phyloP scores from a whole-genome alignment of 2,113 vertebrate species.

The Mastomys natalensis region DNA sequence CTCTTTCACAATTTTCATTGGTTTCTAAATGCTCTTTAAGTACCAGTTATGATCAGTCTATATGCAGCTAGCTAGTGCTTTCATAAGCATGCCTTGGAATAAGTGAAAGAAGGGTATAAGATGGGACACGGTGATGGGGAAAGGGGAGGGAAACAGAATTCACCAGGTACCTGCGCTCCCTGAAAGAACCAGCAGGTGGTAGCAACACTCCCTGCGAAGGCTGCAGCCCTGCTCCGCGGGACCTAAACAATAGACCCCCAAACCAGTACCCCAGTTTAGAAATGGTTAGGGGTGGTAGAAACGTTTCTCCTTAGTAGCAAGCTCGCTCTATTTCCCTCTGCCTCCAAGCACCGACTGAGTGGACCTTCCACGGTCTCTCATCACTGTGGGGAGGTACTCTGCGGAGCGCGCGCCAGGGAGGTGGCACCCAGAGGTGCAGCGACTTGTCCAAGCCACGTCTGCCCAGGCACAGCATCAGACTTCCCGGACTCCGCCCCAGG shows the following conservation, averaged over 20 bases:
- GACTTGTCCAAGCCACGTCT: constrained; percentile 36
- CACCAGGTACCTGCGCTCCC: constrained; percentile 46
- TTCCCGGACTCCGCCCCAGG: background rate
- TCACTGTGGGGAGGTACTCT: background rate
- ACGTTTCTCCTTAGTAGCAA: background rate
- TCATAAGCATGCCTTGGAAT: background rate
- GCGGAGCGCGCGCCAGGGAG: background rate
- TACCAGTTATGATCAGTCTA: background rate
- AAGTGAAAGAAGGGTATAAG: too few relatives aligned
- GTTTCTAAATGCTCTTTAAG: constrained; percentile 26
- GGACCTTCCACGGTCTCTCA: background rate
- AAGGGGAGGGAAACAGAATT: background rate
- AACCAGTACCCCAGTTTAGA: background rate
- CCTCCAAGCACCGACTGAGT: background rate
- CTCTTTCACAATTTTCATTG: constrained; percentile 51
- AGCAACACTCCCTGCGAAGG: constrained; percentile 60
- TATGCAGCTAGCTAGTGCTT: background rate
- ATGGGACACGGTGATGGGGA: too few relatives aligned
- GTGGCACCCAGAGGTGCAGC: constrained; percentile 44
- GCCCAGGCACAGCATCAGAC: background rate
- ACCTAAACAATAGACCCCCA: constrained; percentile 69
- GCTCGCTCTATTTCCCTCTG: background rate
- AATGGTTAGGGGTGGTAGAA: background rate
- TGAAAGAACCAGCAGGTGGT: constrained; percentile 74
- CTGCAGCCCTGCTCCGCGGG: background rate